Conservation (phyloP, 1,140 invertebrate genomes). For the Drosophila sp. region DNA sequence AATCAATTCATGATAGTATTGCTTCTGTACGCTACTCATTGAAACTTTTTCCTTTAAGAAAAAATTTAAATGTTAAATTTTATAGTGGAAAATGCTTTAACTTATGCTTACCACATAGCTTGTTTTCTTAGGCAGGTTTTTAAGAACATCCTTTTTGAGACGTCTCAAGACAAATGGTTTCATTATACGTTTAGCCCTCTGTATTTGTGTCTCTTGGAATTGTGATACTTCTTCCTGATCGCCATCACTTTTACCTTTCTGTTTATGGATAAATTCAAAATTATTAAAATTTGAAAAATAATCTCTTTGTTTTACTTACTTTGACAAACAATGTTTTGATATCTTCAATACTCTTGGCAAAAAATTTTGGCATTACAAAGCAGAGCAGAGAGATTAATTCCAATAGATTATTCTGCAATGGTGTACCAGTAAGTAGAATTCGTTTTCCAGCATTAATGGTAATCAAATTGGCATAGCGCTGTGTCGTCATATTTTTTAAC, state of each 20-base stretch:
- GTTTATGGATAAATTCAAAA: not conserved
- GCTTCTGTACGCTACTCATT: conserved; percentile 89
- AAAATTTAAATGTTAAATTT: not conserved
- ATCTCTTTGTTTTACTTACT: conserved; percentile 28
- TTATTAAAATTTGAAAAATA: not conserved
- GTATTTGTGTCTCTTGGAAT: conserved; percentile 94
- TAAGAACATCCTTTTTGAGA: conserved; percentile 93
- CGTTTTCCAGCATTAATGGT: conserved; percentile 93
- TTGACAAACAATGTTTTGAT: conserved; percentile 94
- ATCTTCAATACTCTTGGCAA: conserved; percentile 93
- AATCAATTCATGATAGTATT: conserved; percentile 90
- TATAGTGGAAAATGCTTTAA: too few species aligned
- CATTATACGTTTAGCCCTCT: conserved; percentile 97
- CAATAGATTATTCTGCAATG: conserved; percentile 97
- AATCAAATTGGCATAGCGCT: conserved; percentile 94
- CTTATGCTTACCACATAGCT: conserved; percentile 85
- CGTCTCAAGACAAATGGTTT: conserved; percentile 97
- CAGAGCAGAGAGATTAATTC: conserved; percentile 97
- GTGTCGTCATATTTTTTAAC: conserved; percentile 98
- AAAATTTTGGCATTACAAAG: conserved; percentile 98
- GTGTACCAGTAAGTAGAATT: conserved; percentile 95
- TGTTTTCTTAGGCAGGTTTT: conserved; percentile 91
- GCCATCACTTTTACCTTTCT: conserved; percentile 82
- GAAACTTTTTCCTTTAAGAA: conserved; percentile 82
- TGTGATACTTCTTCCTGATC: conserved; percentile 86